Base-by-base conservation (phyloP, 2,888 invertebrate species). In the Mongoloraphidia duomilia region DNA sequence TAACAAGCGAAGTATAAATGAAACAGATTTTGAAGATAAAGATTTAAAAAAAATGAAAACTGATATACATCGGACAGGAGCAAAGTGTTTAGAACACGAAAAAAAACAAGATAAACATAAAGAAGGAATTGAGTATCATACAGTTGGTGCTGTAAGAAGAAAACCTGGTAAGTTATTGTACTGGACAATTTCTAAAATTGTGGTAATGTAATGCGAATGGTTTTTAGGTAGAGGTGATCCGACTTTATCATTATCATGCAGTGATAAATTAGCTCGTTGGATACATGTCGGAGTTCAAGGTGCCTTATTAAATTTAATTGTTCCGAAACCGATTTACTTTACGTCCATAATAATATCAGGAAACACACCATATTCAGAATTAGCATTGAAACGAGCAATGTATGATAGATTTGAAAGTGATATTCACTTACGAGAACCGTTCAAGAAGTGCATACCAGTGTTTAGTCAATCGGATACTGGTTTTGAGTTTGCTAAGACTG, bases 241-340 rank as follows among this genome's bases (percentile, higher is more conserved):
- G 44, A 94, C 95, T 0, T 64, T 87, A 40, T 92, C 92, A 9
- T 80, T 94, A 58, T 92, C 92, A 0, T 96, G 95, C 65, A 94
- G 92, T 65, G 95, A 96, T 67, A 96, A 96, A 73, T 70, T 96
- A 11, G 80, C 91, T 3, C 81, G 82, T 59, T 96, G 95, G 95
- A 81, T 84, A 61, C 71, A 85, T 52, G 62, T 91, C 35, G 94
- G 95, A 0, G 63, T 90, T 33, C 93, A 89, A 71, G 94, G 95
- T 4, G 79, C 86, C 4, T 67, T 95, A 4, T 62, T 94, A 44
- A 78, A 79, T 53, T 65, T 79, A 52, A 63, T 93, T 33, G 64
- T 92, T 17, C 60, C 70, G 4, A 60, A 71, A 50, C 82, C 85
- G 10, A 75, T 95, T 59, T 80, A 78, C 63, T 68, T 94, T 0